phyloP scores from a whole-genome alignment of 2,797 vertebrate species.

The Gymnoscopelus microlampas region DNA sequence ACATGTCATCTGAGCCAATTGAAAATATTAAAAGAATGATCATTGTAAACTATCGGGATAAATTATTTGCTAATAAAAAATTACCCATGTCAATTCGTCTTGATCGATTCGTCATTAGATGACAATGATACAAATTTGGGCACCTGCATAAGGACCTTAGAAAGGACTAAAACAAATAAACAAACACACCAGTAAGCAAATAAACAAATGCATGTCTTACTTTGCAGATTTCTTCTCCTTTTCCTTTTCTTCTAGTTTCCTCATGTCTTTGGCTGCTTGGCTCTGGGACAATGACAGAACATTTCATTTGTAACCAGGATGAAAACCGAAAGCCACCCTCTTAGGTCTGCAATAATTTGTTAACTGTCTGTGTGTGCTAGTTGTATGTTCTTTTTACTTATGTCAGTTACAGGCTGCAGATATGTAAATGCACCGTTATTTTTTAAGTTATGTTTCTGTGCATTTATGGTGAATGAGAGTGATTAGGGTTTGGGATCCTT shows the following conservation, averaged over 20 bases:
- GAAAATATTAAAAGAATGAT: background rate
- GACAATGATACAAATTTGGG: background rate
- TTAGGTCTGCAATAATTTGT: too few species aligned
- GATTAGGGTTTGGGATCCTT: too few species aligned
- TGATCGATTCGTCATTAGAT: too few species aligned
- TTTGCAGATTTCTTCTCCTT: slow-evolving; percentile 94
- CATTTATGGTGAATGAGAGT: too few species aligned
- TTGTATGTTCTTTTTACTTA: too few species aligned
- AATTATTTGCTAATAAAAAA: too few species aligned
- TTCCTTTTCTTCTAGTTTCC: slow-evolving; percentile 95
- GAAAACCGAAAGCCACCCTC: too few species aligned
- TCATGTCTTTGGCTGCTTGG: slow-evolving; percentile 98
- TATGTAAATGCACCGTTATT: background rate
- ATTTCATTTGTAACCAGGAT: background rate
- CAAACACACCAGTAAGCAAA: background rate
- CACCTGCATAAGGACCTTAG: slow-evolving; percentile 1
- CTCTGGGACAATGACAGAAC: slow-evolving; percentile 73
- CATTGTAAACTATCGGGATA: background rate
- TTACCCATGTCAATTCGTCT: too few species aligned
- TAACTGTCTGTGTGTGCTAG: too few species aligned
- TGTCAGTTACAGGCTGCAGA: too few species aligned
- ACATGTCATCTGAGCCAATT: slow-evolving; percentile 11
- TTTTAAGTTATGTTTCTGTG: too few species aligned
- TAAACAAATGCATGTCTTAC: slow-evolving; percentile 82
- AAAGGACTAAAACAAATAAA: background rate